phyloP scores from a whole-genome alignment of 2,113 vertebrate genomes.

The Charina bottae region DNA sequence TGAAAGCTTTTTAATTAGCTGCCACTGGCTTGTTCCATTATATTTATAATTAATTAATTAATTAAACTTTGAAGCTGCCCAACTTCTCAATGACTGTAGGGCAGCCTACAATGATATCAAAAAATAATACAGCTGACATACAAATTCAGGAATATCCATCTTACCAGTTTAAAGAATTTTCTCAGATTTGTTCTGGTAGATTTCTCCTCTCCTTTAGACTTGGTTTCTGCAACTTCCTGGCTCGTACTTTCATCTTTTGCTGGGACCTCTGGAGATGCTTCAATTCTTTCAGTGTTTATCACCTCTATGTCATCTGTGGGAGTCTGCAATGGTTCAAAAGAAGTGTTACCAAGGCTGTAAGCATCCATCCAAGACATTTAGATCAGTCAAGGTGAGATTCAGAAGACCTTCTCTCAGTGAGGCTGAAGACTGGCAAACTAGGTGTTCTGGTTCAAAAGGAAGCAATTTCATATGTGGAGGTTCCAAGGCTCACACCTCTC shows the following conservation, averaged over 20 bases:
- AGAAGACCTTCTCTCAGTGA: not conserved
- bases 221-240: slow-evolving; percentile 37
- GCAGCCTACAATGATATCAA: too few relatives aligned
- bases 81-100: not conserved
- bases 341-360: slow-evolving; percentile 27
- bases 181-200: slow-evolving; percentile 70
- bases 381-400: not conserved
- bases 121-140: not conserved
- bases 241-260: slow-evolving; percentile 45
- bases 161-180: slow-evolving; percentile 81
- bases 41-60: not conserved
- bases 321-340: slow-evolving; percentile 64
- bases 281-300: slow-evolving; percentile 50
- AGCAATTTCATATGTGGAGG: not conserved
- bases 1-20: not conserved
- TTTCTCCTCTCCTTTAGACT: slow-evolving; percentile 63
- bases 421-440: too few relatives aligned
- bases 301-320: slow-evolving; percentile 65
- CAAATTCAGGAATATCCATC: not conserved
- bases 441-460: not conserved
- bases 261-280: slow-evolving; percentile 44
- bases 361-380: not conserved
- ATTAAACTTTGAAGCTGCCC: not conserved
- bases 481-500: not conserved
- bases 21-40: not conserved